phyloP scores from a whole-genome alignment of 2,113 vertebrate species.

The Corydoras sp. region DNA sequence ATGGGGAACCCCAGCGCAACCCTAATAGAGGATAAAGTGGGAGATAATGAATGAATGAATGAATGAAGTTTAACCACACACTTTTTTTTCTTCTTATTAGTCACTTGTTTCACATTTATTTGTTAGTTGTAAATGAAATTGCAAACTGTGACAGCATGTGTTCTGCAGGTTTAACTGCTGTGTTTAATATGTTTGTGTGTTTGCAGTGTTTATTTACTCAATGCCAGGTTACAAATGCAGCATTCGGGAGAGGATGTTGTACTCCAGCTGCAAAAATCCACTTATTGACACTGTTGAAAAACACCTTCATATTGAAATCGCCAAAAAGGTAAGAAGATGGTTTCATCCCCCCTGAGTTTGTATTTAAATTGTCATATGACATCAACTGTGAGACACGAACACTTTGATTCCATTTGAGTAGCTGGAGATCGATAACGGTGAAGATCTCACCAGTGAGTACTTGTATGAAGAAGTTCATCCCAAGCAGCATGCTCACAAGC shows the following conservation, averaged over 20 bases:
- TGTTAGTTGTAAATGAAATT: too few species aligned
- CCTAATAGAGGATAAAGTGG: too few species aligned
- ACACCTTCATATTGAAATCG: slow-evolving; percentile 71
- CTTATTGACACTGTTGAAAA: slow-evolving; percentile 76
- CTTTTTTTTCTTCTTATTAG: too few species aligned
- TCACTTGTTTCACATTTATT: too few species aligned
- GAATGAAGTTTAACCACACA: too few species aligned
- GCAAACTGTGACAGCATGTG: too few species aligned
- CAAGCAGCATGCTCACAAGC: slow-evolving; percentile 78
- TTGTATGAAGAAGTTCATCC: slow-evolving; percentile 86
- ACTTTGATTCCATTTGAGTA: slow-evolving; percentile 35
- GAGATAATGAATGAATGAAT: too few species aligned
- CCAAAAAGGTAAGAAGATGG: slow-evolving; percentile 69
- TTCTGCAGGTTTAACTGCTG: background rate
- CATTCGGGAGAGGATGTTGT: slow-evolving; percentile 83
- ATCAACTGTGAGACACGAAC: too few species aligned
- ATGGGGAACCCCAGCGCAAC: too few species aligned
- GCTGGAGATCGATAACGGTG: slow-evolving; percentile 82
- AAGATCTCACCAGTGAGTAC: slow-evolving; percentile 79
- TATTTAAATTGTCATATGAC: background rate
- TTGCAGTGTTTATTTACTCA: slow-evolving; percentile 84
- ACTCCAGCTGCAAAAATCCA: slow-evolving; percentile 83
- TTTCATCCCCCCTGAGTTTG: too few species aligned
- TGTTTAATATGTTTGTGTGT: slow-evolving; percentile 10
- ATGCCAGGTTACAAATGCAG: slow-evolving; percentile 86